phyloP scores from a whole-genome alignment of 2,797 vertebrate genomes.

The Hydrocynus forskahlii region DNA sequence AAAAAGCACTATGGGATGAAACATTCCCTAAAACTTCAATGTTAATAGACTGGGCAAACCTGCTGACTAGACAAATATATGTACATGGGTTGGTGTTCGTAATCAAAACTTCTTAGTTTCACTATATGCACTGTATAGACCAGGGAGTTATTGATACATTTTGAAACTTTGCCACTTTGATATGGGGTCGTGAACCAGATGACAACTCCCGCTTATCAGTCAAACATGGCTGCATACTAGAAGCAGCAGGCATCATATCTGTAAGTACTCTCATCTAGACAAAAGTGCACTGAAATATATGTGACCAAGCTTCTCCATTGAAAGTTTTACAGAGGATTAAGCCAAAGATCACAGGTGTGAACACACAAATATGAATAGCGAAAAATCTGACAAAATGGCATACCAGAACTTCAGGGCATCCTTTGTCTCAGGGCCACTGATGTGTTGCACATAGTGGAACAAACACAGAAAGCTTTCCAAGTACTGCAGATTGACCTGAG shows the following conservation, averaged over 20 bases:
- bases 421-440: constrained; percentile 63
- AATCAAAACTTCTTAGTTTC: too few species aligned
- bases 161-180: too few species aligned
- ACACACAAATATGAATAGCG: not conserved
- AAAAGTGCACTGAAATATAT: not conserved
- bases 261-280: too few species aligned
- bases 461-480: constrained; percentile 82
- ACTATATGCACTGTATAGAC: too few species aligned
- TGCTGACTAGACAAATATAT: too few species aligned
- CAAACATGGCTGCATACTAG: not conserved
- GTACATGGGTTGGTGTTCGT: too few species aligned
- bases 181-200: too few species aligned
- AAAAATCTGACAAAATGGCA: constrained; percentile 21
- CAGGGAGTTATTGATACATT: too few species aligned
- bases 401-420: constrained; percentile 83
- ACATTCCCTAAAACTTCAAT: too few species aligned
- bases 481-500: constrained; percentile 79
- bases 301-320: not conserved
- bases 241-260: not conserved
- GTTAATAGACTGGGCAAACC: too few species aligned
- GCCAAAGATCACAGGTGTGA: not conserved
- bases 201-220: not conserved
- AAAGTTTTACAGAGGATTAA: not conserved
- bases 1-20: too few species aligned
- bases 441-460: constrained; percentile 80